Percentiles rank a stretch among this genome's conserved stretches.
Evolutionary conservation across 1,140 invertebrate genomes (phyloP).

Genomic region (Scaptodrosophila lebanonensis): DNA sequence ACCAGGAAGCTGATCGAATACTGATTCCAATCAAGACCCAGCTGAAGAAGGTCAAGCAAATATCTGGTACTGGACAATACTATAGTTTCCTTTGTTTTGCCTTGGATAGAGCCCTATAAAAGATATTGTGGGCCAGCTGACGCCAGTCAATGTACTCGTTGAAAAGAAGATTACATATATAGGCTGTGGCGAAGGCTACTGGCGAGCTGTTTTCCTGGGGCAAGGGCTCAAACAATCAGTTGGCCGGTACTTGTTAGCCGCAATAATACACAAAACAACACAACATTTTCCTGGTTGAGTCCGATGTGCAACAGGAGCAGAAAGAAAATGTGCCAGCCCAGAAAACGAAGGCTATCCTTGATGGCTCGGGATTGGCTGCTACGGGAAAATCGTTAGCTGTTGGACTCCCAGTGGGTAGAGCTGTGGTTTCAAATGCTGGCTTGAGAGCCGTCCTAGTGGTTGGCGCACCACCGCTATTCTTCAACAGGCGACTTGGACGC

Average conservation of each 20-base stretch:
- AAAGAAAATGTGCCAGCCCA: constrained; percentile 34
- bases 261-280: constrained; percentile 73
- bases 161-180: constrained; percentile 84
- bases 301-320: constrained; percentile 19
- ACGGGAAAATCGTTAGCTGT: constrained; percentile 13
- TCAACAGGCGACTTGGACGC: constrained; percentile 5
- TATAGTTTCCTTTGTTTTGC: constrained; percentile 83
- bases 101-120: constrained; percentile 87
- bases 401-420: constrained; percentile 14
- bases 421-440: constrained; percentile 39
- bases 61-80: constrained; percentile 81
- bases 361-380: neutral
- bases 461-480: constrained; percentile 11
- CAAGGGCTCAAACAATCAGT: constrained; percentile 91
- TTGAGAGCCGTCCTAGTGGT: constrained; percentile 8
- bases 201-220: constrained; percentile 94
- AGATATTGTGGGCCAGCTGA: constrained; percentile 84
- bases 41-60: constrained; percentile 56
- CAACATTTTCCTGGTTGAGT: constrained; percentile 77
- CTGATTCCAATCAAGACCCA: constrained; percentile 54
- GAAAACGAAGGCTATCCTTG: constrained; percentile 3
- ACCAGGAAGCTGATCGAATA: constrained; percentile 44
- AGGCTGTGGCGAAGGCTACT: constrained; percentile 85
- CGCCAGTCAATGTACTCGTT: constrained; percentile 81
- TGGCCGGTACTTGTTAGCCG: constrained; percentile 84